Percentiles rank a stretch among this genome's conserved stretches.
Evolutionary conservation across 37 sponge, comb jelly and placozoan species (phyloP).

Genomic region (Halichondria panicea): DNA sequence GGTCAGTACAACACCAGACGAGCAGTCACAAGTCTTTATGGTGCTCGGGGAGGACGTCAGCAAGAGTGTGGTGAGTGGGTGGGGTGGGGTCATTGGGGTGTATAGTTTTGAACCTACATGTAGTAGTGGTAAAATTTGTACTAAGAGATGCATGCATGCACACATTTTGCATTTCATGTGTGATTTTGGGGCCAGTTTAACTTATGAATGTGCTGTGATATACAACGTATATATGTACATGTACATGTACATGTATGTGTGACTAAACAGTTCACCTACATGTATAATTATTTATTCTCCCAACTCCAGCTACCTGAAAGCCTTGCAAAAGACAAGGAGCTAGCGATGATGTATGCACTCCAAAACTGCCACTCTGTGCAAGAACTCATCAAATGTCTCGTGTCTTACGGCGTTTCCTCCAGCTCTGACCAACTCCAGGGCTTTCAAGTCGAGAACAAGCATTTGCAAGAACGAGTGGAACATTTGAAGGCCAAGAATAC

Average conservation of each 20-base stretch:
- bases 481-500: slow-evolving; percentile 51
- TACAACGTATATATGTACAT: no score
- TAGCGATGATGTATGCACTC: slow-evolving; percentile 60
- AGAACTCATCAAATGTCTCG: slow-evolving; percentile 62
- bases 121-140: no score
- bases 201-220: no score
- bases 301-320: slow-evolving; percentile 61
- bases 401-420: slow-evolving; percentile 53
- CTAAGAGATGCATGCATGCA: no score
- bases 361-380: slow-evolving; percentile 71
- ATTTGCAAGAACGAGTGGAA: slow-evolving; percentile 33
- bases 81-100: no score
- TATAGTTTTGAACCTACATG: no score
- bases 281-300: background rate
- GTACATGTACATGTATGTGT: slow-evolving; percentile 2
- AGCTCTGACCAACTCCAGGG: slow-evolving; percentile 31
- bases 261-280: background rate
- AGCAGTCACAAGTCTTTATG: slow-evolving; percentile 54
- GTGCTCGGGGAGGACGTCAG: slow-evolving; percentile 71
- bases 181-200: no score
- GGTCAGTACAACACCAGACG: slow-evolving; percentile 31
- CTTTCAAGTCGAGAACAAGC: slow-evolving; percentile 44
- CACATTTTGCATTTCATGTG: no score
- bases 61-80: slow-evolving; percentile 72
- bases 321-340: slow-evolving; percentile 38